phyloP scores from a whole-genome alignment of 1,140 invertebrate genomes.

The Drosophila pectinifera region DNA sequence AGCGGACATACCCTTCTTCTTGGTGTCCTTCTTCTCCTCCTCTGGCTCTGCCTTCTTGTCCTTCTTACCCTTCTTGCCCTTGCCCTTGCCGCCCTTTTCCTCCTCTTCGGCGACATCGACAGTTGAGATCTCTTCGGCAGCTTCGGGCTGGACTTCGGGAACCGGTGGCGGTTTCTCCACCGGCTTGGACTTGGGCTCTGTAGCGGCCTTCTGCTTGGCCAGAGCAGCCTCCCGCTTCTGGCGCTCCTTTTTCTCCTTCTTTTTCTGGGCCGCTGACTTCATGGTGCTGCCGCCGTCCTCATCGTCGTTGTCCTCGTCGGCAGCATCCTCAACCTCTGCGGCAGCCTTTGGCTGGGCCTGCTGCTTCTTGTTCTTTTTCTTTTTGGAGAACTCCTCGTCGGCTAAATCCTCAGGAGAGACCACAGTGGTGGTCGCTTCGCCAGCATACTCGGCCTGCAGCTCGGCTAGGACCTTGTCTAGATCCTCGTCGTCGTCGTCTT shows the following conservation, averaged over 20 bases:
- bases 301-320: conserved; percentile 84
- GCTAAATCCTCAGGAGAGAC: conserved; percentile 82
- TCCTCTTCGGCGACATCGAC: conserved; percentile 84
- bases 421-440: conserved; percentile 84
- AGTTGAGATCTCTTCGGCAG: conserved; percentile 84
- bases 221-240: conserved; percentile 89
- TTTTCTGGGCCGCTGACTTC: conserved; percentile 93
- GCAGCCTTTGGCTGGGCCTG: conserved; percentile 62
- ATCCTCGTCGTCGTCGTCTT: conserved; percentile 91
- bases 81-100: conserved; percentile 86
- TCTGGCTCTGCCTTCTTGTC: conserved; percentile 87
- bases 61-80: conserved; percentile 87
- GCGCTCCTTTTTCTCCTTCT: conserved; percentile 94
- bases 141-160: conserved; percentile 83
- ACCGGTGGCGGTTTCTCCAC: conserved; percentile 59
- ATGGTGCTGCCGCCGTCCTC: conserved; percentile 88
- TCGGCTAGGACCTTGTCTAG: conserved; percentile 93
- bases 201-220: conserved; percentile 85
- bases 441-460: conserved; percentile 91
- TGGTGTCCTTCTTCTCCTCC: conserved; percentile 85
- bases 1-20: conserved; percentile 90
- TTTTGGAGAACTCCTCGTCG: conserved; percentile 85
- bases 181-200: conserved; percentile 85
- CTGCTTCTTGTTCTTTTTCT: conserved; percentile 86
- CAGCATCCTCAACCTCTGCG: conserved; percentile 60